Evolutionary conservation across 2,113 vertebrate genomes (phyloP).

Genomic region (Phalacrocorax aristotelis): DNA sequence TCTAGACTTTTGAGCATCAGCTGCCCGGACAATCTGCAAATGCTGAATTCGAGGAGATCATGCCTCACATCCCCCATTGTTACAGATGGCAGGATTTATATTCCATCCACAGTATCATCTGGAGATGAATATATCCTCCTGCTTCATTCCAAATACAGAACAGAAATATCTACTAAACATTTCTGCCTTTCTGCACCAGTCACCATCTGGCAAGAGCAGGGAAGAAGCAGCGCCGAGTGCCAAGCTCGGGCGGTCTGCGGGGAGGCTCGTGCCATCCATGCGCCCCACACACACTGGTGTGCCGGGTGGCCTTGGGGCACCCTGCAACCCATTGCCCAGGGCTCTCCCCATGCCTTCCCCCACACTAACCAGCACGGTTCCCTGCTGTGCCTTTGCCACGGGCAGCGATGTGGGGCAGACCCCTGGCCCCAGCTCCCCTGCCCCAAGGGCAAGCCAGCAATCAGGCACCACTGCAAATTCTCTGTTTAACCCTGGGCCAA

Average conservation of each 20-base stretch:
- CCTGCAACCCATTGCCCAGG: not conserved
- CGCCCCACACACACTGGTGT: accelerated
- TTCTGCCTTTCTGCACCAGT: conserved; percentile 70
- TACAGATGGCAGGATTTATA: conserved; percentile 71
- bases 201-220: conserved; percentile 59
- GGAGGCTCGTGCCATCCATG: not conserved
- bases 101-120: conserved; percentile 70
- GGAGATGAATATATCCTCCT: conserved; percentile 69
- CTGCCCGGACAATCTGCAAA: conserved; percentile 52
- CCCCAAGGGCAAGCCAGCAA: not conserved
- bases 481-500: not conserved
- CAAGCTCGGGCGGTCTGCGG: not conserved
- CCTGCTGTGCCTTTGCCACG: not conserved
- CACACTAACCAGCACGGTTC: accelerated
- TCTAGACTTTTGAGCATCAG: conserved; percentile 54
- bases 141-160: conserved; percentile 71
- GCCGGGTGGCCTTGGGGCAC: not conserved
- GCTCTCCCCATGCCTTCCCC: not conserved
- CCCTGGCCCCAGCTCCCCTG: accelerated
- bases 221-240: not conserved
- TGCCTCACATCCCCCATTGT: conserved; percentile 70
- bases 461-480: not conserved
- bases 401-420: not conserved
- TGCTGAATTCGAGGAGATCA: conserved; percentile 63
- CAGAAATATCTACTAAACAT: conserved; percentile 71